Conservation (phyloP, 2,113 vertebrate genomes). For the Pituophis catenifer region DNA sequence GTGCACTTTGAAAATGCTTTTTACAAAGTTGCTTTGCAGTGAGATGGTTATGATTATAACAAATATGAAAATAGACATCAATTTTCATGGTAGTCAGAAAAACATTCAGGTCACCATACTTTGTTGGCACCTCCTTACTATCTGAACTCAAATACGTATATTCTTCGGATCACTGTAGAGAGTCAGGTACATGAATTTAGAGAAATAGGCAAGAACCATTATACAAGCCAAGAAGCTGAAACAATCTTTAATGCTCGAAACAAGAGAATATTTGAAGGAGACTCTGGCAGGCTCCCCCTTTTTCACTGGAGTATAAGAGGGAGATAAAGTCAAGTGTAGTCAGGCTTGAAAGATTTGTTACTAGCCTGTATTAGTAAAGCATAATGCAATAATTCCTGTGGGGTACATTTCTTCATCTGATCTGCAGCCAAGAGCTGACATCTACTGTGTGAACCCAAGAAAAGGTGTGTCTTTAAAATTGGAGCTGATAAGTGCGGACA, state of each 20-base stretch:
- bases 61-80: background rate
- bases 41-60: background rate
- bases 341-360: background rate
- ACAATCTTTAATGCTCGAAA: background rate
- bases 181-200: background rate
- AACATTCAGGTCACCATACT: background rate
- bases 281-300: background rate
- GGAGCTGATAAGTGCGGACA: background rate
- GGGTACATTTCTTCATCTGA: background rate
- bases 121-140: background rate
- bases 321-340: background rate
- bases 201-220: background rate
- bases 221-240: background rate
- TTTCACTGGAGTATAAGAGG: background rate
- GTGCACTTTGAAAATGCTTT: background rate
- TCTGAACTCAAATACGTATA: background rate
- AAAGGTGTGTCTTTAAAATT: background rate
- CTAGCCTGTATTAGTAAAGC: background rate
- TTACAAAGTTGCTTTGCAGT: background rate
- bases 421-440: background rate
- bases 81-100: background rate
- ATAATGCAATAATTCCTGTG: background rate
- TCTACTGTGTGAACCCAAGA: background rate
- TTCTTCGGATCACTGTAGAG: background rate
- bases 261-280: background rate